Percentiles rank a stretch among this genome's conserved stretches.
These are phyloP conservation scores for Ooceraea biroi DNA, from an alignment of 1,140 invertebrate genomes.

Conservation along the genomic window DNA sequence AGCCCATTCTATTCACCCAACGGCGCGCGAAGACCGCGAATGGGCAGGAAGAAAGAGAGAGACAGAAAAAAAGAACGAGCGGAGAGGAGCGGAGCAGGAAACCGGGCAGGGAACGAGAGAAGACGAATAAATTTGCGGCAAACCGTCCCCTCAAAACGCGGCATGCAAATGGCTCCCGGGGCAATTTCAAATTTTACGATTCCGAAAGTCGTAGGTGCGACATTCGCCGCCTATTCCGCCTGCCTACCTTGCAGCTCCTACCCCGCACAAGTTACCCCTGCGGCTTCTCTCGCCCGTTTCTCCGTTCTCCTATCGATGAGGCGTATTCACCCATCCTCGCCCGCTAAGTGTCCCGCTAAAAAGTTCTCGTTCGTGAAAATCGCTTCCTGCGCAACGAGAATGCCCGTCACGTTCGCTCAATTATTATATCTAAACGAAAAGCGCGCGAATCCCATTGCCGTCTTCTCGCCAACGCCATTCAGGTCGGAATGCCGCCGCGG, in stretches of 20 bases:
- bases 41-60: not conserved
- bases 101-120: slow-evolving; percentile 24
- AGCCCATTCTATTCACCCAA: slow-evolving; percentile 30
- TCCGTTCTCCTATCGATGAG: slow-evolving; percentile 38
- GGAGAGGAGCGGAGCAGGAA: not conserved
- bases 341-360: slow-evolving; percentile 68
- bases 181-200: slow-evolving; percentile 82
- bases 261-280: slow-evolving; percentile 34
- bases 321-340: slow-evolving; percentile 54
- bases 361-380: slow-evolving; percentile 70
- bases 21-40: not conserved
- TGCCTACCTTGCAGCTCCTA: slow-evolving; percentile 30
- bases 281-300: slow-evolving; percentile 47
- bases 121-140: slow-evolving; percentile 77
- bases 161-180: slow-evolving; percentile 79
- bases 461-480: not conserved
- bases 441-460: not conserved
- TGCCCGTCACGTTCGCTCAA: slow-evolving; percentile 75
- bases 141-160: slow-evolving; percentile 73
- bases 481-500: not conserved
- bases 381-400: slow-evolving; percentile 55
- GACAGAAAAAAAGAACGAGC: no score
- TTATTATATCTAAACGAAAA: slow-evolving; percentile 67
- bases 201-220: slow-evolving; percentile 74
- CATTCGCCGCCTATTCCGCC: slow-evolving; percentile 41